A percentile compares a stretch with the other conserved stretches of the same genome.
These are phyloP conservation scores for Lasioglossum malachurum DNA, from an alignment of 2,888 invertebrate genomes.

Conservation along the genomic window DNA sequence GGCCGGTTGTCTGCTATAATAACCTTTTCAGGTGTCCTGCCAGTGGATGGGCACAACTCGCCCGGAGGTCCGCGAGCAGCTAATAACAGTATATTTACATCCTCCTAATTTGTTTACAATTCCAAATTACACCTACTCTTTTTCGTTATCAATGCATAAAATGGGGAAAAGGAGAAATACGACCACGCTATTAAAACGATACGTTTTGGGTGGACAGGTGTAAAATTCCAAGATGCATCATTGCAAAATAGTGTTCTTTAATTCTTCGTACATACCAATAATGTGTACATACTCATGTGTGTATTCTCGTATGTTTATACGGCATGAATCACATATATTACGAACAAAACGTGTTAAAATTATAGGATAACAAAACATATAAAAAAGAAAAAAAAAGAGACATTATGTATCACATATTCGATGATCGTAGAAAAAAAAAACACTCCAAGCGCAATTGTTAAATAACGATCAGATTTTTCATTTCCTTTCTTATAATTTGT, in stretches of 20 bases:
- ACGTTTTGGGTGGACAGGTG: neutral
- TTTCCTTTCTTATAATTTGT: slow-evolving; percentile 73
- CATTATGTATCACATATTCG: slow-evolving; percentile 18
- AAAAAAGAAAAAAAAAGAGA: slow-evolving; percentile 29
- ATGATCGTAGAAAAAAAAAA: slow-evolving; percentile 33
- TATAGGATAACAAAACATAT: slow-evolving; percentile 5
- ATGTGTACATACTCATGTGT: slow-evolving; percentile 7
- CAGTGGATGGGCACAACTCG: too few relatives aligned
- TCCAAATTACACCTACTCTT: too few relatives aligned
- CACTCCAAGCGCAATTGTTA: slow-evolving; percentile 44
- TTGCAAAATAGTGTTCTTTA: slow-evolving; percentile 40
- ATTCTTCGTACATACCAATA: slow-evolving; percentile 19
- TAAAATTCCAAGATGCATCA: slow-evolving; percentile 3
- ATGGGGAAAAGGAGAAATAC: neutral
- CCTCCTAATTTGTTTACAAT: too few relatives aligned
- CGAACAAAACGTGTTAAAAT: slow-evolving; percentile 25
- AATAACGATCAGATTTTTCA: slow-evolving; percentile 38
- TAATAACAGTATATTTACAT: too few relatives aligned
- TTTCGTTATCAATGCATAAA: too few relatives aligned
- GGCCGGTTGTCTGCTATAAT: too few relatives aligned
- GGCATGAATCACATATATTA: too few relatives aligned
- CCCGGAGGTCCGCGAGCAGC: too few relatives aligned
- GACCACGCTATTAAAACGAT: neutral
- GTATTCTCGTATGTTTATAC: neutral
- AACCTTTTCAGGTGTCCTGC: too few relatives aligned